phyloP scores from a whole-genome alignment of 2,113 vertebrate genomes.

The Pterocles burchelli region DNA sequence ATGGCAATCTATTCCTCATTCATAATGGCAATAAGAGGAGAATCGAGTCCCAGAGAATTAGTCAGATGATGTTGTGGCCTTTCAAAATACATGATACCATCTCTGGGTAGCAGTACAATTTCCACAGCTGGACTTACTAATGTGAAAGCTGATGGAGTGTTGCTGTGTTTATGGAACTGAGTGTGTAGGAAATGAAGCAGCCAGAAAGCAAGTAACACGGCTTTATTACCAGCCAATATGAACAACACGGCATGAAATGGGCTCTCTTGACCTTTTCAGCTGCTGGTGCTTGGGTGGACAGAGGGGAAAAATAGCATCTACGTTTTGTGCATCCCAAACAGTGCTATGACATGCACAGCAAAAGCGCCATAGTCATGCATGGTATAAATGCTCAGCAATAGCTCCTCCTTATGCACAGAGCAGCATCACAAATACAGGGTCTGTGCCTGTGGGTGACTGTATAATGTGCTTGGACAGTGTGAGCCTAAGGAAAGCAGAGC shows the following conservation, averaged over 20 bases:
- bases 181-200: neutral
- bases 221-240: neutral
- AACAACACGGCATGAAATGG: neutral
- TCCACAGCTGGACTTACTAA: neutral
- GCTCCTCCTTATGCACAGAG: fast-evolving
- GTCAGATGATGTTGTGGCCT: neutral
- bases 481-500: neutral
- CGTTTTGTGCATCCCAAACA: fast-evolving
- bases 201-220: neutral
- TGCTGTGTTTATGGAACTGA: neutral
- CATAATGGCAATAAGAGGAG: neutral
- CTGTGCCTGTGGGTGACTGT: neutral
- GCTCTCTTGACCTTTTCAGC: neutral
- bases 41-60: neutral
- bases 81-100: neutral
- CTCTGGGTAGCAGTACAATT: neutral
- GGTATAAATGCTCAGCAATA: fast-evolving
- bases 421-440: fast-evolving
- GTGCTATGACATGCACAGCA: fast-evolving
- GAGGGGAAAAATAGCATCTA: neutral
- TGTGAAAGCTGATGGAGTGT: neutral
- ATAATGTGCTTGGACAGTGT: neutral
- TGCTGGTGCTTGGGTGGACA: neutral
- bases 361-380: fast-evolving
- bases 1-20: neutral